Base-by-base conservation (phyloP, 2,113 vertebrate genomes). In the Noturus placidus region DNA sequence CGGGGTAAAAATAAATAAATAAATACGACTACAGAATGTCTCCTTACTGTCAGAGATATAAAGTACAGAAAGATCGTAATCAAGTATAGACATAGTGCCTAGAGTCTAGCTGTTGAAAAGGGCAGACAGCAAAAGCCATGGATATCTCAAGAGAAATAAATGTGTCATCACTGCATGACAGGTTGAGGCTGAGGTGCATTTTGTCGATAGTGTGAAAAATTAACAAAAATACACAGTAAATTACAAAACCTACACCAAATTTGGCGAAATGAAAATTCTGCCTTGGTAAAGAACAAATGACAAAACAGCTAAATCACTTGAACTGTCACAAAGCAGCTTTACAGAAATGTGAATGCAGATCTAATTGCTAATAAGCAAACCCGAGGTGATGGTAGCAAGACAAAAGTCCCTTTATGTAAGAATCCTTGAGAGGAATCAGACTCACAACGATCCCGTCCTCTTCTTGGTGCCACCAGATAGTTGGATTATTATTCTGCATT, bases 61-160 rank as follows among this genome's bases (percentile, higher is more conserved):
- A 82, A 82, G 57, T 82, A 82, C 25, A 59, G 79, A 61, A 61
- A 61, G 79, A 82, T 82, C 15, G 13, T 82, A 82, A 82, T 82
- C 79, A 82, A 82, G 30, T 82, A 82, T 4, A 82, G 79, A 82
- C 79, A 61, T 25, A 27, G 79, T 42, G 22, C 56, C 56, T 20
- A 61, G 79, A 82, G 79, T 61, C 56, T 25, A 59, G 56, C 79
- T 42, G 57, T 27, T 82, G 79, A 61, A 82, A 82, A 82, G 79
- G 79, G 9, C 79, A 82, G 79, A 82, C 79, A 82, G 79, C 79
- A 82, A 61, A 82, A 82, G 56, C 35, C 33, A 33, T 82, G 11
- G 22, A 35, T 25, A 33, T 42, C 79, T 61, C 79, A 82, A 61
- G 79, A 82, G 79, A 82, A 82, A 82, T 82, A 82, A 82, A 82